Base-by-base conservation (phyloP, 2,888 invertebrate genomes). In the Hirtodrosophila trivittata region DNA sequence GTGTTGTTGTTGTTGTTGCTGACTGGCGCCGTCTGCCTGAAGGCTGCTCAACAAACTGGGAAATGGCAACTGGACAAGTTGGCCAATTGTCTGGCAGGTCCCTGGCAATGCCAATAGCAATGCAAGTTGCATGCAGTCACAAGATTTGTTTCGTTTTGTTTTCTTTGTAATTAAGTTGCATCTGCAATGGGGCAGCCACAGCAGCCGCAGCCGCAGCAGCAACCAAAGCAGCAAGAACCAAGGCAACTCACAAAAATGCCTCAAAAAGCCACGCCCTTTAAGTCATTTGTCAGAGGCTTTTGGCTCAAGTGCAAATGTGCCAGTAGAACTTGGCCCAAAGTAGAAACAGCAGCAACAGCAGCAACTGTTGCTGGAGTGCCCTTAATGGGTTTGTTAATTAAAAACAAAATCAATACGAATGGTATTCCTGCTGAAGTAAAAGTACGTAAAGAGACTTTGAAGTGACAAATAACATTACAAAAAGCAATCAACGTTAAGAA, bases 381-480 rank as follows among this genome's bases (percentile, higher is more conserved):
- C 84, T 75, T 86, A 87, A 82, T 86, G 86, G 87, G 63, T 86
- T 86, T 86, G 66, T 82, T 82, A 86, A 87, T 87, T 86, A 87
- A 87, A 87, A 87, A 67, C 66, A 65, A 84, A 84, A 83, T 70
- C 77, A 82, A 87, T 84, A 72, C 46, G 45, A 66, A 64, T 57
- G 60, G 63, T n/a, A 21, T 25, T 37, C 6, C 26, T 10, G 45
- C 7, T 14, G 9, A 14, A 21, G 18, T 33, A 25, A 28, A 38
- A 16, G 52, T 52, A 56, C 52, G 18, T 33, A 25, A 28, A 38
- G 16, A 56, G 56, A 56, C 52, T 75, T 50, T 12, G 50, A 43
- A 51, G 13, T 57, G 75, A 74, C 75, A 58, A 58, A 63, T 51
- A 6, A 25, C 55, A 18, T 18, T 39, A 33, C 41, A 39, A 51